These are phyloP conservation scores for Plodia interpunctella DNA, from an alignment of 1,140 invertebrate species.

Conservation along the genomic window DNA sequence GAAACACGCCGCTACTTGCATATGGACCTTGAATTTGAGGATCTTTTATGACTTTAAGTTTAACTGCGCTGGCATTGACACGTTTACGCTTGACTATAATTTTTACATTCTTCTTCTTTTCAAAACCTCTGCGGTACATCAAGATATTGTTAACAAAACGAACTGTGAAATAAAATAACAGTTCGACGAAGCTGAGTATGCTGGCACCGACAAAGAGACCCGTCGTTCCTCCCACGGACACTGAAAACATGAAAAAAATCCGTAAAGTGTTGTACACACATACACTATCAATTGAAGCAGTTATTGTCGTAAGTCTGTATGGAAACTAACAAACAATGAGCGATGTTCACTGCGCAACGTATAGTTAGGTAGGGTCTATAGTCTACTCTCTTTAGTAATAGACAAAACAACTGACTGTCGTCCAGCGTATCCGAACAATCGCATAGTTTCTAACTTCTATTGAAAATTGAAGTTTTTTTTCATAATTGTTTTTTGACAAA, in stretches of 20 bases:
- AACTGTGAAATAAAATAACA: conserved; percentile 68
- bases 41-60: neutral
- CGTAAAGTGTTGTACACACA: too few relatives aligned
- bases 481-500: too few relatives aligned
- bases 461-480: too few relatives aligned
- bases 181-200: conserved; percentile 80
- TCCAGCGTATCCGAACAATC: too few relatives aligned
- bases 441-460: too few relatives aligned
- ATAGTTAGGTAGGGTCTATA: too few relatives aligned
- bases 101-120: neutral
- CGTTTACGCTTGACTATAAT: neutral
- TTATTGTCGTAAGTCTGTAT: too few relatives aligned
- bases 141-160: conserved; percentile 47
- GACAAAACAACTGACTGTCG: too few relatives aligned
- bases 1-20: conserved; percentile 14
- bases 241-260: conserved; percentile 54
- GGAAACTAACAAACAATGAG: too few relatives aligned
- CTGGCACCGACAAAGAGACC: conserved; percentile 81
- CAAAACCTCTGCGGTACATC: conserved; percentile 23
- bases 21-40: conserved; percentile 13
- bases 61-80: neutral
- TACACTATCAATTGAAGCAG: too few relatives aligned
- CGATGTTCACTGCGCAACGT: too few relatives aligned
- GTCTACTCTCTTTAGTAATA: too few relatives aligned
- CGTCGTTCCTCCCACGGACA: conserved; percentile 80